These are phyloP conservation scores for Metalampra italica DNA, from an alignment of 2,888 invertebrate species.

Conservation along the genomic window DNA sequence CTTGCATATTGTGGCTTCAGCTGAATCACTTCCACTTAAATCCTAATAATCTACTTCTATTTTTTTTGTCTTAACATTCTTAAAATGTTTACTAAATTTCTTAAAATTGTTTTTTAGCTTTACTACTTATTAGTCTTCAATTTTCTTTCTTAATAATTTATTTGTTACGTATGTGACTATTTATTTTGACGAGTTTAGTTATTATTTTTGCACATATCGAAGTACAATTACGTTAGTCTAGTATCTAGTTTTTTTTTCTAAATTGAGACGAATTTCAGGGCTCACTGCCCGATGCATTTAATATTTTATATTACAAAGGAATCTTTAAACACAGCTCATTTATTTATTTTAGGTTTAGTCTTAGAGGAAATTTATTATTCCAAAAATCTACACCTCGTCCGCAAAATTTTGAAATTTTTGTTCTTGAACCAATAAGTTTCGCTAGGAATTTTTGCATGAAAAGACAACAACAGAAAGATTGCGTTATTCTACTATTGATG, in stretches of 20 bases:
- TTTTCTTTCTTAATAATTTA: neutral
- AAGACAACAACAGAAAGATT: no score
- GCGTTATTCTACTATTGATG: no score
- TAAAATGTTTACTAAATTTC: neutral
- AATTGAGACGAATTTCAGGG: conserved; percentile 12
- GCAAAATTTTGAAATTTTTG: no score
- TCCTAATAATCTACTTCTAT: neutral
- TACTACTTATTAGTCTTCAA: neutral
- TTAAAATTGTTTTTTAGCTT: neutral
- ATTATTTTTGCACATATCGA: conserved; percentile 10
- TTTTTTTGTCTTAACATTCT: neutral
- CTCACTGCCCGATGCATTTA: conserved; percentile 12
- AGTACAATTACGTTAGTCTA: conserved; percentile 16
- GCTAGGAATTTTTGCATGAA: no score
- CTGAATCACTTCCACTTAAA: neutral
- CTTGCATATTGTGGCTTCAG: neutral
- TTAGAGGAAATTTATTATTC: neutral
- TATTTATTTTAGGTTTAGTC: conserved; percentile 7
- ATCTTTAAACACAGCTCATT: conserved; percentile 8
- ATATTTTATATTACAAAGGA: conserved; percentile 1
- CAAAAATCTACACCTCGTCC: no score
- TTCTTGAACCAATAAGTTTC: no score
- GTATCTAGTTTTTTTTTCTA: conserved; percentile 6
- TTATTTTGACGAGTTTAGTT: neutral
- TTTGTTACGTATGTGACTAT: neutral